phyloP scores from a whole-genome alignment of 2,113 vertebrate species.

The Rhinoptilus africanus region DNA sequence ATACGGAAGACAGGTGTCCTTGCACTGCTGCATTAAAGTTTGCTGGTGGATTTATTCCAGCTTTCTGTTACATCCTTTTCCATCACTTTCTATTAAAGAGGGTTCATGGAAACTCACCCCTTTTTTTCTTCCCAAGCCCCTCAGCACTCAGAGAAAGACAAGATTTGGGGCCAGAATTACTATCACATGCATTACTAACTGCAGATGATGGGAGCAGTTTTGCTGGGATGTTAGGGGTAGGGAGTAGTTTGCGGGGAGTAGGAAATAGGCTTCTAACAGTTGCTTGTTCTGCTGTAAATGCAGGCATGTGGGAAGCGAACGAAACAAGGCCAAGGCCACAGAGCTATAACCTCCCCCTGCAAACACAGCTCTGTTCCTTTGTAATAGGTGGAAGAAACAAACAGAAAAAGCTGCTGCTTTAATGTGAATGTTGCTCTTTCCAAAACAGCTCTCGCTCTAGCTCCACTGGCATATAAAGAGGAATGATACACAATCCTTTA shows the following conservation, averaged over 20 bases:
- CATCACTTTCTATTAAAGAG: neutral
- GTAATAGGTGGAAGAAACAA: neutral
- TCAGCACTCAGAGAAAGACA: neutral
- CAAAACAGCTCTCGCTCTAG: neutral
- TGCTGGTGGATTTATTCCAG: neutral
- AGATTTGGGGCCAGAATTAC: neutral
- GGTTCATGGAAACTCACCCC: neutral
- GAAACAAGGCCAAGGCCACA: constrained; percentile 40
- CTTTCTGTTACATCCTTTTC: neutral
- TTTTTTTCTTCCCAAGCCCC: neutral
- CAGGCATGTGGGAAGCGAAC: constrained; percentile 31
- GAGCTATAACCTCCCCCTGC: constrained; percentile 10
- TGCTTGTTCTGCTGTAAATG: constrained; percentile 14
- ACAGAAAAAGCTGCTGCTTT: neutral
- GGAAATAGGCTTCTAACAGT: neutral
- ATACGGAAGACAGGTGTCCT: neutral
- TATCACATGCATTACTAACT: neutral
- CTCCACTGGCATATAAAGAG: neutral
- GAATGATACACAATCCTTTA: neutral
- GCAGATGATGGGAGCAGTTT: neutral
- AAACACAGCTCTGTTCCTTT: constrained; percentile 8
- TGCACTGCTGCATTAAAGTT: neutral
- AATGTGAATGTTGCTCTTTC: neutral
- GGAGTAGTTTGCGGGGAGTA: neutral
- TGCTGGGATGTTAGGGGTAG: neutral